Conservation (phyloP, 1,140 invertebrate species). For the Oryctes rhinoceros region DNA sequence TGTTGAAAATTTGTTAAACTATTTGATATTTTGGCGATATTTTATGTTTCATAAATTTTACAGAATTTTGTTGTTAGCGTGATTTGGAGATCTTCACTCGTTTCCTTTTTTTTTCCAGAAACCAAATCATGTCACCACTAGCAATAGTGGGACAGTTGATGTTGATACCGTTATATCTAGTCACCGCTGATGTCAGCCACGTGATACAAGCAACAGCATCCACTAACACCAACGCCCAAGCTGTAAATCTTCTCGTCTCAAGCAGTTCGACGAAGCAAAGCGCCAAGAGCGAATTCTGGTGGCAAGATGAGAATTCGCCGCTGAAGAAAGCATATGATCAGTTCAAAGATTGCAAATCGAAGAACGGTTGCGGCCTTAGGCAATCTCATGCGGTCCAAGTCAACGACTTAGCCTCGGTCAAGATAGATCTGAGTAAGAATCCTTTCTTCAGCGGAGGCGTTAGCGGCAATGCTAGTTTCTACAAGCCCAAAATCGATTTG, state of each 20-base stretch:
- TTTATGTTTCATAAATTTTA: no score
- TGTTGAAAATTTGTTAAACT: no score
- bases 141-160: conserved; percentile 55
- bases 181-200: conserved; percentile 49
- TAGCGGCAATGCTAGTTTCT: background rate
- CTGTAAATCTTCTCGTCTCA: background rate
- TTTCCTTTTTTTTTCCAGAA: background rate
- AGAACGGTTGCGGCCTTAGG: conserved; percentile 49
- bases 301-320: conserved; percentile 65
- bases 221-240: conserved; percentile 47
- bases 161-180: conserved; percentile 45
- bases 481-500: conserved; percentile 15
- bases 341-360: conserved; percentile 54
- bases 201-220: conserved; percentile 48
- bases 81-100: no score
- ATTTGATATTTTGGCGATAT: no score
- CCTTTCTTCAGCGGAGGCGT: conserved; percentile 47
- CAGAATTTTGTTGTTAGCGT: no score
- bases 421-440: conserved; percentile 42
- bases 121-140: conserved; percentile 53
- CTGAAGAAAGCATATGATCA: conserved; percentile 62
- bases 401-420: background rate
- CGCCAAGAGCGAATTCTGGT: conserved; percentile 62
- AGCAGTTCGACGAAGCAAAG: background rate
- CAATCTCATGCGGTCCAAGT: background rate